A percentile compares a stretch with the other conserved stretches of the same genome.
These are phyloP conservation scores for Pelodytes ibericus DNA, from an alignment of 2,797 vertebrate genomes.

Conservation along the genomic window DNA sequence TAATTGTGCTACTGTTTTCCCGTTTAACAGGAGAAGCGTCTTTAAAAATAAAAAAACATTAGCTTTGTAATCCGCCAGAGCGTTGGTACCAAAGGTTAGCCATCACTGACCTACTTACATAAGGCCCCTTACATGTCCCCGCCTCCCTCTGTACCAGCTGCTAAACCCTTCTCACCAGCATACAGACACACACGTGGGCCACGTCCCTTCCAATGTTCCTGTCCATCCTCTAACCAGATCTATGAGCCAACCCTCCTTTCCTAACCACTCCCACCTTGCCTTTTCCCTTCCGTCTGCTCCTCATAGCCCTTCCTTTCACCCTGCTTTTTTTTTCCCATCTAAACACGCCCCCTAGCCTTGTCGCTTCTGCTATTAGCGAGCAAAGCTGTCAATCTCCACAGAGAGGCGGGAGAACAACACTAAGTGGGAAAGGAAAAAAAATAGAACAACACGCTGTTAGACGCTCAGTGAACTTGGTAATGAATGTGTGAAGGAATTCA, in stretches of 20 bases:
- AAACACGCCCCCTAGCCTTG: background rate
- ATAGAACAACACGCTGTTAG: background rate
- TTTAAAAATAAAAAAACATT: too few species aligned
- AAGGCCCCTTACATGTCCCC: too few species aligned
- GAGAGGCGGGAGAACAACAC: background rate
- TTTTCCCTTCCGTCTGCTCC: too few species aligned
- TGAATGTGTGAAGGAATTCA: background rate
- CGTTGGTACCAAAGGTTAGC: too few species aligned
- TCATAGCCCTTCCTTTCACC: too few species aligned
- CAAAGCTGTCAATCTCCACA: background rate
- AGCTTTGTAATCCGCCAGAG: too few species aligned
- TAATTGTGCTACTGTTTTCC: too few species aligned
- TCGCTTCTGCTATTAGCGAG: background rate
- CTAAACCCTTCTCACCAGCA: background rate
- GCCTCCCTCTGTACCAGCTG: background rate
- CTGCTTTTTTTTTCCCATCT: too few species aligned
- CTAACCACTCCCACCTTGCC: background rate
- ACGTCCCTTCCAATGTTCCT: background rate
- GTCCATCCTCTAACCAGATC: background rate
- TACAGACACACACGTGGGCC: constrained; percentile 25
- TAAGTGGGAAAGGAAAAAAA: too few species aligned
- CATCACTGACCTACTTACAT: too few species aligned
- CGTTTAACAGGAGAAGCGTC: too few species aligned
- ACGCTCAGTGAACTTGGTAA: background rate
- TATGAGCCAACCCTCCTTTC: background rate